Evolutionary conservation across 2,797 vertebrate genomes (phyloP), one percentile per base, ranked within the genome.

Genomic region (Echiichthys vipera): DNA sequence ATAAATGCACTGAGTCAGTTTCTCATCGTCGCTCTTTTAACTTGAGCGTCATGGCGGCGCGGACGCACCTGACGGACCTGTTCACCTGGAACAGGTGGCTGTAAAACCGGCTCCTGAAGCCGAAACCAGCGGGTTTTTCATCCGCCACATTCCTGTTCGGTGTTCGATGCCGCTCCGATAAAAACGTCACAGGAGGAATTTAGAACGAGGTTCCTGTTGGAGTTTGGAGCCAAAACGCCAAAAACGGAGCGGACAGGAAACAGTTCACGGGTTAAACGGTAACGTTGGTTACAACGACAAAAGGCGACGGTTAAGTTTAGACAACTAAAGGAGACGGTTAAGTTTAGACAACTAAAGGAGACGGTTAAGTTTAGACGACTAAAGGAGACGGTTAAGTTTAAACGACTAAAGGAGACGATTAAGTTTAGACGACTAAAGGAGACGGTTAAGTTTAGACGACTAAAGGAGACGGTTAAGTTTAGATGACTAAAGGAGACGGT

Each of bases 51-150:
- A 1, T 34, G 24, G 46, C 50, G 37, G 34, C 34, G 53, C n/a
- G 24, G 7, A 22, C 8, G 37, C 84, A 82, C 84, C 81, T 51
- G 84, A 77, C 4, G 65, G 76, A 90, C 88, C 62, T 54, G 88
- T 89, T 80, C 0, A 59, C 79, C 75, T 57, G 59, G 63, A 78
- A 45, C 56, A 24, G 34, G 65, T 0, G n/a, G 70, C 81, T 42
- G 77, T 22, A 17, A 13, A 86, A 87, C 85, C 5, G 42, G 86
- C 51, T 85, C 25, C 49, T 13, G 34, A 0, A 51, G 62, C 73
- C 34, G 67, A 86, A 86, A 81, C 74, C 66, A 39, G 9, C 3
- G 13, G 5, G 3, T 7, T 0, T 30, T 40, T 55, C 0, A 0
- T 3, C 57, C 2, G 1, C 3, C 62, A 54, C 84, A 85, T 90